Evolutionary conservation across 2,797 vertebrate species (phyloP).

Genomic region (Brotula barbata): DNA sequence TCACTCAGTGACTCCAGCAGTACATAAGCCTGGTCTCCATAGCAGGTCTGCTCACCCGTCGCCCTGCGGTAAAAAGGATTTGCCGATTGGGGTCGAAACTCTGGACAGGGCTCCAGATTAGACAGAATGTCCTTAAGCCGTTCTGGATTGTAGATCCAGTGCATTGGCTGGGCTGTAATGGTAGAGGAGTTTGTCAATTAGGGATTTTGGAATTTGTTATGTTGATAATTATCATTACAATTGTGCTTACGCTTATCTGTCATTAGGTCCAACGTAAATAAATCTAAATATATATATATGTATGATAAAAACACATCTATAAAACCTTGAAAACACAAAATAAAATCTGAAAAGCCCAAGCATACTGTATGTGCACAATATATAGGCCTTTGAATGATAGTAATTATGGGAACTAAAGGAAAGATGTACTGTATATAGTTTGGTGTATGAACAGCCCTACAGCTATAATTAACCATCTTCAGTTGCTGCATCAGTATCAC

Average conservation of each 20-base stretch:
- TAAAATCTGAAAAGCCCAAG: no score
- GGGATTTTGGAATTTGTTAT: no score
- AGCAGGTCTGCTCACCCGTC: conserved; percentile 77
- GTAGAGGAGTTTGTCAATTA: no score
- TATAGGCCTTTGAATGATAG: not conserved
- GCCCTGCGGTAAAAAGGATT: conserved; percentile 74
- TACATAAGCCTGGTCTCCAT: conserved; percentile 76
- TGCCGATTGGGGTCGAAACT: conserved; percentile 73
- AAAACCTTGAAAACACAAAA: no score
- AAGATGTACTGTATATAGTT: not conserved
- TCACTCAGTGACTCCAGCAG: conserved; percentile 73
- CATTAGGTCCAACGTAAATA: no score
- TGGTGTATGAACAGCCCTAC: not conserved
- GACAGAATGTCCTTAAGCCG: conserved; percentile 65
- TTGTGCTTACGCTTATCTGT: no score
- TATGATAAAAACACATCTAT: no score
- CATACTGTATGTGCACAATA: not conserved
- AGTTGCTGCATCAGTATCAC: not conserved
- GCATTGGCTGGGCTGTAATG: conserved; percentile 73
- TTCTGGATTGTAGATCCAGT: conserved; percentile 76
- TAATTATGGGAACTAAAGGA: not conserved
- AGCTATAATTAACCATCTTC: conserved; percentile 11
- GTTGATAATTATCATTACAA: no score
- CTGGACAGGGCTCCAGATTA: conserved; percentile 68
- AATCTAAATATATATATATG: no score